Percentiles rank a stretch among this genome's conserved stretches.
phyloP scores from a whole-genome alignment of 2,888 invertebrate genomes.

The Dicyrtoma fusca region DNA sequence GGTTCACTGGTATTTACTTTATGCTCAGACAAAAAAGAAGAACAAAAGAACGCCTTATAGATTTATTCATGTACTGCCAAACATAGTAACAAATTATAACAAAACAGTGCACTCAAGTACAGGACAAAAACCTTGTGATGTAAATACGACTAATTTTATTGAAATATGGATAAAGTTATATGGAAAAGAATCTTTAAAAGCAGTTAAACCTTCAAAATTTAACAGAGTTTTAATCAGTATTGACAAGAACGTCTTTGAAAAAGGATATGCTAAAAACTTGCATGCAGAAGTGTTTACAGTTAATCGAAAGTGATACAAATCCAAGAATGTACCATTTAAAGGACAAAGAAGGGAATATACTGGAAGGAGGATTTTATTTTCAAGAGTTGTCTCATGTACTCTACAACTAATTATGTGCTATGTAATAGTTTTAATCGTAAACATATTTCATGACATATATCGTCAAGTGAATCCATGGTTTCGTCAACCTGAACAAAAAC shows the following conservation, averaged over 20 bases:
- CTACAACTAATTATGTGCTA: not conserved
- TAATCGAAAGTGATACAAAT: constrained; percentile 9
- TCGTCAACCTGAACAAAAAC: too few species aligned
- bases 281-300: constrained; percentile 12
- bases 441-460: too few species aligned
- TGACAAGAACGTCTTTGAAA: too few species aligned
- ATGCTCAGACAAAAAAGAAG: not conserved
- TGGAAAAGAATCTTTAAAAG: constrained; percentile 17
- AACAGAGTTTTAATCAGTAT: constrained; percentile 30
- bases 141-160: constrained; percentile 31
- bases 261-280: constrained; percentile 12
- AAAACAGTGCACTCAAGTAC: constrained; percentile 30
- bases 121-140: constrained; percentile 22
- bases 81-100: constrained; percentile 36
- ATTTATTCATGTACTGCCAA: constrained; percentile 35
- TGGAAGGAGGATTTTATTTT: constrained; percentile 36
- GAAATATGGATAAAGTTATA: constrained; percentile 35
- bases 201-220: constrained; percentile 3
- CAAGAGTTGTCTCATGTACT: constrained; percentile 14
- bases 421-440: too few species aligned
- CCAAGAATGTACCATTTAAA: constrained; percentile 31
- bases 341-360: not conserved
- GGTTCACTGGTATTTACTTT: too few species aligned
- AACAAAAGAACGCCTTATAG: constrained; percentile 12
- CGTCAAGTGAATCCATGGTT: too few species aligned